phyloP scores from a whole-genome alignment of 2,113 vertebrate species.

The Falcunculus frontatus region DNA sequence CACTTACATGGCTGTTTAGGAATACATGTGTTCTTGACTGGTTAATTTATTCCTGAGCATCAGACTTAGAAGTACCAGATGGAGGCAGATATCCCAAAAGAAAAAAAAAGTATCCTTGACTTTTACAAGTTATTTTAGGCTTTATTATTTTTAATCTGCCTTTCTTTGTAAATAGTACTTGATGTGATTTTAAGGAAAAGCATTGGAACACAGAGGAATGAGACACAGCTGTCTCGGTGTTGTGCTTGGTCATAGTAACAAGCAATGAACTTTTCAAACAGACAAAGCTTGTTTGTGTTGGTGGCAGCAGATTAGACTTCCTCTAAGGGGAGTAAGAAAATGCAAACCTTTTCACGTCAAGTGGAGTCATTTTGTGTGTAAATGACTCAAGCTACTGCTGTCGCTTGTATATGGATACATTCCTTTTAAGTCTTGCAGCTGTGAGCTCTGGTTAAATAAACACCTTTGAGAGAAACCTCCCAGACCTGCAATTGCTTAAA shows the following conservation, averaged over 20 bases:
- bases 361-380: not conserved
- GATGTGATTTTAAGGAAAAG: not conserved
- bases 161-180: not conserved
- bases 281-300: not conserved
- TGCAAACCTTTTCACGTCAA: not conserved
- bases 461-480: not conserved
- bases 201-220: not conserved
- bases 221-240: not conserved
- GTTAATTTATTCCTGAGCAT: not conserved
- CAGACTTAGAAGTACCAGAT: not conserved
- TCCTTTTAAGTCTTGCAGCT: not conserved
- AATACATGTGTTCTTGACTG: not conserved
- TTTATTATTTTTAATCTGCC: not conserved
- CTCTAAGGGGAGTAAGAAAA: not conserved
- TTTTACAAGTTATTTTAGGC: not conserved
- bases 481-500: not conserved
- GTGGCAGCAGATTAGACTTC: constrained; percentile 18
- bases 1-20: not conserved
- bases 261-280: not conserved
- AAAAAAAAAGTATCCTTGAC: not conserved
- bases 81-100: not conserved
- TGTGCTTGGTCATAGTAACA: not conserved
- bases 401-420: not conserved
- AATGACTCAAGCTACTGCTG: not conserved
- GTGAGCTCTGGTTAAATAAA: not conserved